phyloP scores from a whole-genome alignment of 2,113 vertebrate species.

The Nyctereutes procyonoides region DNA sequence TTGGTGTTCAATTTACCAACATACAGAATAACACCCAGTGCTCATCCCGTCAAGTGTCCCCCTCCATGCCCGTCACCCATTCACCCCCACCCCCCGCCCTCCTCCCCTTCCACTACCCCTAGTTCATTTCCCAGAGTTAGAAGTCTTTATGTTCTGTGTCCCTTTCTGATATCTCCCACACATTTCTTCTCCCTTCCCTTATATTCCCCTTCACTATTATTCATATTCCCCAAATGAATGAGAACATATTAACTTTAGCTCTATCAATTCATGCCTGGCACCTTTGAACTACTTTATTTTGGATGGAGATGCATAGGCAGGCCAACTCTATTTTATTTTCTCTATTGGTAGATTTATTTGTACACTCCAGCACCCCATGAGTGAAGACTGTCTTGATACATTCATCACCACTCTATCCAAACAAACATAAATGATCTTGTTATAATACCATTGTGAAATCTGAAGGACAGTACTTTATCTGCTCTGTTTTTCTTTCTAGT shows the following conservation, averaged over 20 bases:
- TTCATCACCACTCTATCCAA: background rate
- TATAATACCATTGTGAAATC: background rate
- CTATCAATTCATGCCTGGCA: background rate
- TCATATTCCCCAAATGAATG: too few species aligned
- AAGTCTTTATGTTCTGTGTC: too few species aligned
- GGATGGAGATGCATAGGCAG: background rate
- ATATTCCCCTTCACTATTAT: too few species aligned
- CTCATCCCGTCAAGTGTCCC: too few species aligned
- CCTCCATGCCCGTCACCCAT: too few species aligned
- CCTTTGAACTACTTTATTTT: background rate
- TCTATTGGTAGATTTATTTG: background rate
- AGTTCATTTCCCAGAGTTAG: too few species aligned
- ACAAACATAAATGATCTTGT: background rate
- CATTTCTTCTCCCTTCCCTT: too few species aligned
- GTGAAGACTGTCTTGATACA: background rate
- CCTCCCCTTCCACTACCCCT: too few species aligned
- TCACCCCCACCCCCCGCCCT: too few species aligned
- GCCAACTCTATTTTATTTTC: background rate
- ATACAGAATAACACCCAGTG: too few species aligned
- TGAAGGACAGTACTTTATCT: background rate
- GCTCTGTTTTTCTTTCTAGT: background rate
- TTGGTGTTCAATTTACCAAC: too few species aligned
- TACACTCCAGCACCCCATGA: background rate
- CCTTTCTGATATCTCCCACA: too few species aligned
- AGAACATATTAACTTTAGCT: background rate